A percentile compares a stretch with the other conserved stretches of the same genome.
Conservation (phyloP, 2,797 vertebrate species). For the Ataeniobius toweri region DNA sequence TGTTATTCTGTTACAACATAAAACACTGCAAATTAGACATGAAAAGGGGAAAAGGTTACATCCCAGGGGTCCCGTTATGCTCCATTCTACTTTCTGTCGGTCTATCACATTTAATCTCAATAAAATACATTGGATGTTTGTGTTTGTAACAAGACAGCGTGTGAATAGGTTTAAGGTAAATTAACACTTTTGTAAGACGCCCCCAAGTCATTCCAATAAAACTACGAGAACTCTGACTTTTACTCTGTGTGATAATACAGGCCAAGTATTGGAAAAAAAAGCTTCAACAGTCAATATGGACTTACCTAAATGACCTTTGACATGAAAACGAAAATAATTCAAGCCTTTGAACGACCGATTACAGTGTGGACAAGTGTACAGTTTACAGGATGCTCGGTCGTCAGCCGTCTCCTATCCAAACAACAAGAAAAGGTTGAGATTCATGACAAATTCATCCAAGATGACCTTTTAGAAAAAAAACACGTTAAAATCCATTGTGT, state of each 20-base stretch:
- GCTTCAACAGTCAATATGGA: neutral
- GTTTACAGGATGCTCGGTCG: conserved; percentile 64
- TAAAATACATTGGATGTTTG: neutral
- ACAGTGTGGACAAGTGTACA: conserved; percentile 88
- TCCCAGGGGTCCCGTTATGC: neutral
- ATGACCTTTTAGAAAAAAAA: neutral
- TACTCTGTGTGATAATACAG: neutral
- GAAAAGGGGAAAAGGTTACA: neutral
- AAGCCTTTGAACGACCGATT: conserved; percentile 86
- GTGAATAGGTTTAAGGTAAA: neutral
- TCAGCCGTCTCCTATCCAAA: conserved; percentile 64
- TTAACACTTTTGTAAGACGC: too few relatives aligned
- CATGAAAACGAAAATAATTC: conserved; percentile 88
- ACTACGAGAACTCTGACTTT: too few relatives aligned
- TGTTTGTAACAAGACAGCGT: neutral
- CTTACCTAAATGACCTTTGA: conserved; percentile 90
- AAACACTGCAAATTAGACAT: too few relatives aligned
- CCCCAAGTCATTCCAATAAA: neutral
- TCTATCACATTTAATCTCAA: neutral
- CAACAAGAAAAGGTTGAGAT: neutral
- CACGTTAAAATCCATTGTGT: too few relatives aligned
- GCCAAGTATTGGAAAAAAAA: neutral
- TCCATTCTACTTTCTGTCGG: neutral
- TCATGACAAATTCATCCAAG: neutral
- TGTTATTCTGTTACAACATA: too few relatives aligned